phyloP scores from a whole-genome alignment of 2,113 vertebrate species.

The Gracilinanus agilis region DNA sequence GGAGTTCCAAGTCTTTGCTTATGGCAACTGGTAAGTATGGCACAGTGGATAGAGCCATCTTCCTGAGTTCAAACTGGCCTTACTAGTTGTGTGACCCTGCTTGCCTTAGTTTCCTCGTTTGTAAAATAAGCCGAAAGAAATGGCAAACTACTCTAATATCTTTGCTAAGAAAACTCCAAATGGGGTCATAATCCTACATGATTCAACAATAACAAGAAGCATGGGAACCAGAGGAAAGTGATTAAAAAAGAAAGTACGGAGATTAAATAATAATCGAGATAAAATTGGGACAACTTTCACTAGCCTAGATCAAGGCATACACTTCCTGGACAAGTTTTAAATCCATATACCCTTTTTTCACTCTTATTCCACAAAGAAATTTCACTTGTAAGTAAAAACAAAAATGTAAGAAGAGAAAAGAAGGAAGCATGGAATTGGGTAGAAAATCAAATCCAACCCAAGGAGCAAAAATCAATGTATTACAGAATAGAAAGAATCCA shows the following conservation, averaged over 20 bases:
- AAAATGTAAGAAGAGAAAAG: neutral
- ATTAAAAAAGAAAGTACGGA: slow-evolving; percentile 20
- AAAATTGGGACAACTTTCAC: neutral
- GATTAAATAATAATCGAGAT: slow-evolving; percentile 12
- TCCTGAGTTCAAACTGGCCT: too few species aligned
- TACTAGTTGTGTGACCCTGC: too few species aligned
- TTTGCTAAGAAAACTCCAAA: too few species aligned
- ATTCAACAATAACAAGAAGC: slow-evolving; percentile 28
- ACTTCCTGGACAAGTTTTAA: neutral
- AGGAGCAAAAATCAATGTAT: slow-evolving; percentile 26
- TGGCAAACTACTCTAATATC: too few species aligned
- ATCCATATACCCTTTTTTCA: too few species aligned
- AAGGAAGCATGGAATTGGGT: neutral
- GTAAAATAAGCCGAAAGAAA: too few species aligned
- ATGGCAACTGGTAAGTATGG: neutral
- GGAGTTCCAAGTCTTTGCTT: slow-evolving; percentile 28
- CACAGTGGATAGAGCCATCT: too few species aligned
- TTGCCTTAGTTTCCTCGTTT: too few species aligned
- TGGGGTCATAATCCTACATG: too few species aligned
- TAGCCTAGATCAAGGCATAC: neutral
- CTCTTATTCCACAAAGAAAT: neutral
- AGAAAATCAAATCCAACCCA: slow-evolving; percentile 17
- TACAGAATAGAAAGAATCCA: neutral
- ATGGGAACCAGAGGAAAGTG: neutral
- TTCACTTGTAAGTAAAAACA: neutral